phyloP scores from a whole-genome alignment of 30 jellyfish, hydroid and myxozoan species.

The Pelagia noctiluca region DNA sequence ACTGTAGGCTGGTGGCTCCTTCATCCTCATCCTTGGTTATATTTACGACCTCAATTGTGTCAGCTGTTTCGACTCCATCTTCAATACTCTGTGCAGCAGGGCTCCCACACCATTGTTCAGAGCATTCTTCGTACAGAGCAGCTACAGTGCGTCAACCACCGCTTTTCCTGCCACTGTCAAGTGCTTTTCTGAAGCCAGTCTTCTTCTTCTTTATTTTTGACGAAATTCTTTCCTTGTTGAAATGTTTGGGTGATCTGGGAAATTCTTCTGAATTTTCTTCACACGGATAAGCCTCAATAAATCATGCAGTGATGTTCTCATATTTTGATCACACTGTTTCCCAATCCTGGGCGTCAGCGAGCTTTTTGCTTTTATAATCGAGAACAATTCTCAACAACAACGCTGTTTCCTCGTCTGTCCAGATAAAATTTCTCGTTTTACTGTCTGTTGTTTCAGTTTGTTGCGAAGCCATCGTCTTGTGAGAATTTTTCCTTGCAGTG shows the following conservation, averaged over 20 bases:
- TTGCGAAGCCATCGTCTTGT: too few species aligned
- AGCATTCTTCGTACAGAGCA: background rate
- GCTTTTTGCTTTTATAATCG: background rate
- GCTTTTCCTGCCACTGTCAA: background rate
- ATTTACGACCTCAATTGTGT: background rate
- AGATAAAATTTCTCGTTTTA: background rate
- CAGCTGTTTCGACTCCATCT: background rate
- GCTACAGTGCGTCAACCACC: background rate
- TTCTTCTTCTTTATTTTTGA: background rate
- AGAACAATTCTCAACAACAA: background rate
- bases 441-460: too few species aligned
- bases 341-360: slow-evolving; percentile 1
- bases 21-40: background rate
- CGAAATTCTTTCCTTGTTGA: background rate
- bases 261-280: background rate
- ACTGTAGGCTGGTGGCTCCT: background rate
- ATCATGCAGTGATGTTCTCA: background rate
- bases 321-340: background rate
- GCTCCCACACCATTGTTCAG: background rate
- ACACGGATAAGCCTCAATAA: background rate
- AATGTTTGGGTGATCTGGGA: background rate
- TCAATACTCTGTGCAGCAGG: background rate
- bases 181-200: background rate
- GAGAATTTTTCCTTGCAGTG: too few species aligned
- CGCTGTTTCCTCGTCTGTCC: background rate